phyloP scores from a whole-genome alignment of 2,888 invertebrate species.

The Choristoneura rosaceana region DNA sequence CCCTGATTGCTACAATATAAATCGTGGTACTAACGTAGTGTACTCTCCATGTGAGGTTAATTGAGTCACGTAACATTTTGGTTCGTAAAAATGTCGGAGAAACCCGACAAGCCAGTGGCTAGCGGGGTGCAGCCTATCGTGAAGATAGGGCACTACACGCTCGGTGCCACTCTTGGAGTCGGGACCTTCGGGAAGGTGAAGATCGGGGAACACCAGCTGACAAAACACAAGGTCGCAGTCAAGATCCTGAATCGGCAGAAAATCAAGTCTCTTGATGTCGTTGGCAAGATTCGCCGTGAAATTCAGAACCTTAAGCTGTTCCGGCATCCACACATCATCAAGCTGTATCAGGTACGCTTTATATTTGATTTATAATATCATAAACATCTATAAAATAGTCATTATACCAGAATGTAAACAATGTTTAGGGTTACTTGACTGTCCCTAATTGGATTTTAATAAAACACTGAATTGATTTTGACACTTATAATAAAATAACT shows the following conservation, averaged over 20 bases:
- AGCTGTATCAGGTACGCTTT: constrained; percentile 90
- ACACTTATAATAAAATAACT: too few relatives aligned
- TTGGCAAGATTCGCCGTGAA: constrained; percentile 98
- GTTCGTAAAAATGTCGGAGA: constrained; percentile 70
- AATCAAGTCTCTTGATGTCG: constrained; percentile 99
- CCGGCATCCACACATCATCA: constrained; percentile 99
- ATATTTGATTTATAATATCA: not conserved
- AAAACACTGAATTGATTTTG: too few relatives aligned
- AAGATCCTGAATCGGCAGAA: constrained; percentile 99
- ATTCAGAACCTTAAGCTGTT: constrained; percentile 99
- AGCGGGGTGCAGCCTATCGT: constrained; percentile 90
- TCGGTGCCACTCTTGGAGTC: constrained; percentile 95
- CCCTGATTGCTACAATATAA: not conserved
- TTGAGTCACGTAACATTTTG: constrained; percentile 33
- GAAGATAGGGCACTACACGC: constrained; percentile 98
- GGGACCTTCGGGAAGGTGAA: constrained; percentile 99
- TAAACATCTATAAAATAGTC: not conserved
- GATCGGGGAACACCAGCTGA: constrained; percentile 98
- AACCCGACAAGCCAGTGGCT: constrained; percentile 74
- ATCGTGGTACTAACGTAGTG: not conserved
- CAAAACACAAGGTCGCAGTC: constrained; percentile 99
- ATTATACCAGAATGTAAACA: not conserved
- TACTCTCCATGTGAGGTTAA: constrained; percentile 26
- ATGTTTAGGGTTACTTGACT: too few relatives aligned
- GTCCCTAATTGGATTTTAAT: too few relatives aligned